Evolutionary conservation across 2,888 invertebrate species (phyloP), one percentile per base, ranked within the genome.

Genomic region (Drosophila buzzatii): DNA sequence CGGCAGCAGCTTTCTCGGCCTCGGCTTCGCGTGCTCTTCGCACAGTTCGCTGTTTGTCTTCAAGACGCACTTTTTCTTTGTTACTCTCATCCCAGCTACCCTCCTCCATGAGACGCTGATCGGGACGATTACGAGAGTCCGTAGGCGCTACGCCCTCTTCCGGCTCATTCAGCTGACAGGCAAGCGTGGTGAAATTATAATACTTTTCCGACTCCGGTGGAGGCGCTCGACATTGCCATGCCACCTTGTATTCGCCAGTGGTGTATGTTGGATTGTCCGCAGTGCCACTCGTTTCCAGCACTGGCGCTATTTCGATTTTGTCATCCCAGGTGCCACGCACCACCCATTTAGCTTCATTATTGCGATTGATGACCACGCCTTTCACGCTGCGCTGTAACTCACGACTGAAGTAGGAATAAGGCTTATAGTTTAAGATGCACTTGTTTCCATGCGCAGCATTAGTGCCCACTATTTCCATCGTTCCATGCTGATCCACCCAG

Each of bases 401-500:
- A 90, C 98, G 95, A 78, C 98, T 97, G 94, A 99, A 99, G 94
- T 99, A 99, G 76, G 99, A 98, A 94, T 99, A 99, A 27, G 99
- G 98, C 91, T 98, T 96, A 94, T 98, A 99, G 94, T 99, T 99
- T 84, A 99, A 95, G 92, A 98, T 97, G 93, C 99, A 99, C 93
- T 97, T 98, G 92, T 98, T 97, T 59, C 98, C 98, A 60, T 96
- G 95, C 51, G 96, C 96, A 76, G 97, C 96, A 92, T 99, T 99
- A 83, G 95, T 94, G 72, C 96, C 96, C 70, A 95, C 95, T 78
- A 99, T 99, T 93, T 99, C 99, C 98, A 99, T 99, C 92, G 99
- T 99, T 52, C 99, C 99, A 92, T 99, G 98, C 94, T 99, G 98
- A 94, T 99, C 99, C 69, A 99, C 98, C 99, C 99, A 99, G 84